These are phyloP conservation scores for Marmota flaviventris DNA, from an alignment of 2,113 vertebrate species.

Conservation along the genomic window DNA sequence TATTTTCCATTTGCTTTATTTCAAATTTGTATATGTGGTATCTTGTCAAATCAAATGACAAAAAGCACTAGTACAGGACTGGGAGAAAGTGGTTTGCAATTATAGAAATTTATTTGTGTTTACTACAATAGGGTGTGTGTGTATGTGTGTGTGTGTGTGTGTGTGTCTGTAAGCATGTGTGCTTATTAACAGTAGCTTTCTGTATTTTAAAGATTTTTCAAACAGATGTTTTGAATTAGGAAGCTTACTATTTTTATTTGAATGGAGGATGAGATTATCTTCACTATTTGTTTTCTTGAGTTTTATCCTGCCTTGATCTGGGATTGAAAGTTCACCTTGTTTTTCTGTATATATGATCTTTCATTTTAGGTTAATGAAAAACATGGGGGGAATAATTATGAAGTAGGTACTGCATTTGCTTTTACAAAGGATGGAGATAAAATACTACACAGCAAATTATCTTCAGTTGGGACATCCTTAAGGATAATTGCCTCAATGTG, in stretches of 20 bases:
- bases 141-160: background rate
- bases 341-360: background rate
- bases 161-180: background rate
- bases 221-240: constrained; percentile 11
- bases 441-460: background rate
- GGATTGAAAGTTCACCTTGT: background rate
- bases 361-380: background rate
- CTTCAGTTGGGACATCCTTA: background rate
- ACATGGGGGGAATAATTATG: background rate
- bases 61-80: constrained; percentile 60
- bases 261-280: background rate
- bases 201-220: constrained; percentile 37
- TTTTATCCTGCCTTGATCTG: background rate
- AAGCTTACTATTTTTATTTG: constrained; percentile 36
- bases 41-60: constrained; percentile 73
- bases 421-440: background rate
- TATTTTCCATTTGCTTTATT: constrained; percentile 79
- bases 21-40: constrained; percentile 71
- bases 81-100: constrained; percentile 38
- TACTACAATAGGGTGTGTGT: background rate
- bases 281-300: background rate
- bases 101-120: constrained; percentile 57
- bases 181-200: background rate
- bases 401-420: background rate
- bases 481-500: background rate